phyloP scores from a whole-genome alignment of 2,888 invertebrate genomes.

The Campaea margaritaria region DNA sequence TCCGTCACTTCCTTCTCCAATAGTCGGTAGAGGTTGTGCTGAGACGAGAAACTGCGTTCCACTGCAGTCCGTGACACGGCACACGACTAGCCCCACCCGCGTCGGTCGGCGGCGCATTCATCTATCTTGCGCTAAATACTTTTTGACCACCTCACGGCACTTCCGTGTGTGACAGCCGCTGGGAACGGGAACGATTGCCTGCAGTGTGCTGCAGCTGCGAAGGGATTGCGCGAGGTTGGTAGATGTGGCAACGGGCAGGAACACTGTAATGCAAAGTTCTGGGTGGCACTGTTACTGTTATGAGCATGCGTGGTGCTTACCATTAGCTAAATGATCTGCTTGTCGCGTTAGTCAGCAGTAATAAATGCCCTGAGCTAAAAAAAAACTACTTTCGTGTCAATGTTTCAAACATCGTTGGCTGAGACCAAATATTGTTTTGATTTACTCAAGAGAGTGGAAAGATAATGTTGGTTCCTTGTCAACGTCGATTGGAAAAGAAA shows the following conservation, averaged over 20 bases:
- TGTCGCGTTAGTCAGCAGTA: too few relatives aligned
- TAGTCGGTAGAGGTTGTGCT: neutral
- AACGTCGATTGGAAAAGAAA: too few relatives aligned
- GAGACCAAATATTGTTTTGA: too few relatives aligned
- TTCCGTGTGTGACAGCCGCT: slow-evolving; percentile 47
- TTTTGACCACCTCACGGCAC: slow-evolving; percentile 44
- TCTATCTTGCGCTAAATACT: slow-evolving; percentile 45
- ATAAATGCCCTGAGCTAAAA: too few relatives aligned
- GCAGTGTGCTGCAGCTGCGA: slow-evolving; percentile 43
- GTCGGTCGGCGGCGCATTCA: slow-evolving; percentile 32
- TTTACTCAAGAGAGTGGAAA: too few relatives aligned
- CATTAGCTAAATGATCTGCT: too few relatives aligned
- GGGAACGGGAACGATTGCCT: slow-evolving; percentile 53
- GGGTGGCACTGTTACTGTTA: too few relatives aligned
- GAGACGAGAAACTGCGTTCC: neutral
- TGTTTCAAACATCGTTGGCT: too few relatives aligned
- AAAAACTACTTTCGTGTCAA: neutral
- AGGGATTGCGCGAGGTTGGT: slow-evolving; percentile 4
- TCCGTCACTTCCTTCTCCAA: neutral
- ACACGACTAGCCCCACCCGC: neutral
- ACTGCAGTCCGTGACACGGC: neutral
- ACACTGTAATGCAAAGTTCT: too few relatives aligned
- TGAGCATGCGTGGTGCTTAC: too few relatives aligned
- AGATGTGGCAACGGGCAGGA: slow-evolving; percentile 17
- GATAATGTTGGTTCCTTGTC: too few relatives aligned